Percentiles rank a stretch among this genome's conserved stretches.
phyloP scores from a whole-genome alignment of 2,888 invertebrate genomes.

The Xanthorhoe designata region DNA sequence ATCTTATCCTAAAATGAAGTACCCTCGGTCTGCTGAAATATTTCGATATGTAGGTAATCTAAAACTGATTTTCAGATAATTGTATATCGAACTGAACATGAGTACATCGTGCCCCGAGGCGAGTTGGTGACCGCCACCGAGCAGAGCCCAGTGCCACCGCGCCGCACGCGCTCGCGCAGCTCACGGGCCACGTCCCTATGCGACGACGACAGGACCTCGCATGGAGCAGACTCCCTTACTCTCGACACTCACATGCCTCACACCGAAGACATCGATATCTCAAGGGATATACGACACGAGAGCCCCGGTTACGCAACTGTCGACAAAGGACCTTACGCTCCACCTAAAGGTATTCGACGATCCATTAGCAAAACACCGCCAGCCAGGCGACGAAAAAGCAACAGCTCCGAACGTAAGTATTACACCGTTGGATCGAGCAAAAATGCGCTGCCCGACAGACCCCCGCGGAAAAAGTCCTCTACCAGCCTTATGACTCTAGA shows the following conservation, averaged over 20 bases:
- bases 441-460: slow-evolving; percentile 85
- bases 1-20: too few species aligned
- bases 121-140: slow-evolving; percentile 64
- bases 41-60: slow-evolving; percentile 2
- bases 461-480: slow-evolving; percentile 87
- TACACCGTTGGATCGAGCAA: slow-evolving; percentile 86
- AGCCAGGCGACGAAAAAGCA: slow-evolving; percentile 73
- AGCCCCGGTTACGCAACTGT: slow-evolving; percentile 91
- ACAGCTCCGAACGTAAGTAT: slow-evolving; percentile 87
- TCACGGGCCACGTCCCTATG: slow-evolving; percentile 84
- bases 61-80: slow-evolving; percentile 82
- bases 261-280: slow-evolving; percentile 63
- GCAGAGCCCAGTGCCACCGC: slow-evolving; percentile 84
- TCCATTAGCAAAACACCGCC: slow-evolving; percentile 84
- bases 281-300: slow-evolving; percentile 74
- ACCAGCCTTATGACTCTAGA: slow-evolving; percentile 83
- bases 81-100: slow-evolving; percentile 88
- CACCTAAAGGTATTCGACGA: slow-evolving; percentile 85
- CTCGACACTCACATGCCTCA: slow-evolving; percentile 77
- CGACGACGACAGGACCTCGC: slow-evolving; percentile 90
- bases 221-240: slow-evolving; percentile 88
- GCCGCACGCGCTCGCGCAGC: slow-evolving; percentile 84
- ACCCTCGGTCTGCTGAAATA: too few species aligned
- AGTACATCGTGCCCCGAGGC: slow-evolving; percentile 86
- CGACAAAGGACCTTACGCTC: slow-evolving; percentile 89